Conservation (phyloP, 2,113 vertebrate species). For the Takifugu bimaculatus region DNA sequence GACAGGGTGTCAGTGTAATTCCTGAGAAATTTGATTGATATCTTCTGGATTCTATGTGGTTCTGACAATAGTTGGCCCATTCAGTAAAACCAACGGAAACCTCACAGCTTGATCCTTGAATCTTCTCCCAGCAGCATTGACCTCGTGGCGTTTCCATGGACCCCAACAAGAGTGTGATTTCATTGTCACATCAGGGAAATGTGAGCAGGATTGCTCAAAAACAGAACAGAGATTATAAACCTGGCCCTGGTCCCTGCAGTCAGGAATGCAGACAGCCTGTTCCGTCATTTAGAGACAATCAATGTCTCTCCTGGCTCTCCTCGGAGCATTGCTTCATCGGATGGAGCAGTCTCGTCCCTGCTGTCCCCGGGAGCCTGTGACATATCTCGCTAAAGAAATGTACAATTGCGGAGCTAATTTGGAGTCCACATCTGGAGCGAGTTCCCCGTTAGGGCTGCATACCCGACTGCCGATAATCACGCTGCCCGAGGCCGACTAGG, state of each 20-base stretch:
- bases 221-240: constrained; percentile 32
- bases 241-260: constrained; percentile 10
- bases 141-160: not conserved
- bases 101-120: too few species aligned
- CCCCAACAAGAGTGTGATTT: constrained; percentile 3
- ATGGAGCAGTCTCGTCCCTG: constrained; percentile 19
- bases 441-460: constrained; percentile 23
- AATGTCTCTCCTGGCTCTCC: constrained; percentile 49
- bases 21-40: too few species aligned
- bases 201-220: constrained; percentile 5
- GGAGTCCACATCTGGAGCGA: constrained; percentile 26
- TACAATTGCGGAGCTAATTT: constrained; percentile 39
- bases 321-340: constrained; percentile 12
- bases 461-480: not conserved
- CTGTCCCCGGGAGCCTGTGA: constrained; percentile 38
- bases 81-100: too few species aligned
- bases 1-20: too few species aligned
- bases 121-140: too few species aligned
- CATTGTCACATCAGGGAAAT: constrained; percentile 6
- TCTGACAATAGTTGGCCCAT: too few species aligned
- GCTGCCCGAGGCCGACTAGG: too few species aligned
- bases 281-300: constrained; percentile 26
- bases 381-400: constrained; percentile 37
- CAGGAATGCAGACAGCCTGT: constrained; percentile 47
- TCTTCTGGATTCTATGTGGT: too few species aligned